A percentile compares a stretch with the other conserved stretches of the same genome.
These are phyloP conservation scores for Uromys caudimaculatus DNA, from an alignment of 2,797 vertebrate species.

Conservation along the genomic window DNA sequence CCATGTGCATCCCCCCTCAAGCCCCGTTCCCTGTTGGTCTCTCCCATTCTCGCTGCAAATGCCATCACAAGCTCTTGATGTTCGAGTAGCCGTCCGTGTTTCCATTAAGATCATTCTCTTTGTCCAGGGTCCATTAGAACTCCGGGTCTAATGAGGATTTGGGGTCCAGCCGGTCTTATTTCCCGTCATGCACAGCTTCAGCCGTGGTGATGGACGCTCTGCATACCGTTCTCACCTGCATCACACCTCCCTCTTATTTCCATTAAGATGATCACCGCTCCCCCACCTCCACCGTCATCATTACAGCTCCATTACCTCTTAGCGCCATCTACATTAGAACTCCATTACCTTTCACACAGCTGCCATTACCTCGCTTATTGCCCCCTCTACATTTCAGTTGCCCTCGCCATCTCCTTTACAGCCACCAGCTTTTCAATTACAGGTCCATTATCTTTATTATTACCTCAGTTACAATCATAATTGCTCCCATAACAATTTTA, in stretches of 20 bases:
- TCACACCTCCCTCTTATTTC: conserved; percentile 30
- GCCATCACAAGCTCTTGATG: conserved; percentile 26
- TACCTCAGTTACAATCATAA: conserved; percentile 84
- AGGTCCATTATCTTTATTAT: conserved; percentile 88
- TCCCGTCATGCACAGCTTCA: conserved; percentile 73
- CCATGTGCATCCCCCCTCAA: not conserved
- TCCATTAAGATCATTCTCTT: conserved; percentile 71
- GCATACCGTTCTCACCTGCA: conserved; percentile 72
- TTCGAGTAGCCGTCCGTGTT: not conserved
- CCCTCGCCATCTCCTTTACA: conserved; percentile 85
- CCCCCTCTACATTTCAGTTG: conserved; percentile 83
- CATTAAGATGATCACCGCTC: conserved; percentile 81
- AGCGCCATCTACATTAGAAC: conserved; percentile 74
- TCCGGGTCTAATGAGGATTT: conserved; percentile 70
- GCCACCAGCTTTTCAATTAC: conserved; percentile 87
- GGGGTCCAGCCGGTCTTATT: conserved; percentile 63
- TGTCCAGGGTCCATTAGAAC: conserved; percentile 63
- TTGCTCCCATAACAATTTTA: conserved; percentile 85
- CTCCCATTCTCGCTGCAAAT: not conserved
- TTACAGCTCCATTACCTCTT: conserved; percentile 87
- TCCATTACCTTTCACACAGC: conserved; percentile 85
- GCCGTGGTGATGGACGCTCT: conserved; percentile 60
- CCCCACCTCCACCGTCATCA: conserved; percentile 57
- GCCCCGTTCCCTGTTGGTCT: not conserved
- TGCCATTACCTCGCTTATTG: conserved; percentile 84